These are phyloP conservation scores for Drosophila mercatorum DNA, from an alignment of 2,888 invertebrate species.

Conservation along the genomic window DNA sequence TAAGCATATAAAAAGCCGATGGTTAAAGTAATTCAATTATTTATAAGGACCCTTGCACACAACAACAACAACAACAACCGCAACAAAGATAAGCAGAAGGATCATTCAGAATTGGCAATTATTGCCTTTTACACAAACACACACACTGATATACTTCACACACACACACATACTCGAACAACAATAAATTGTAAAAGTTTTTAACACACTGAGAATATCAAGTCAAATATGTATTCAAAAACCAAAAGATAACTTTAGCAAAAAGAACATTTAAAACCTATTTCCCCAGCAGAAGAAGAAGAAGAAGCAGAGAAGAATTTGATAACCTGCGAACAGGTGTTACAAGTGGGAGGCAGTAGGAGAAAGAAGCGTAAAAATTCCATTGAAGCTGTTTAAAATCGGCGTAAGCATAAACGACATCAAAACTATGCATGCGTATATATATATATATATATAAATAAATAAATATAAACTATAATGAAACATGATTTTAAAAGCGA, in stretches of 20 bases:
- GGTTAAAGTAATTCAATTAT: slow-evolving; percentile 71
- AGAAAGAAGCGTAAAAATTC: slow-evolving; percentile 26
- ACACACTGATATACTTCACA: slow-evolving; percentile 16
- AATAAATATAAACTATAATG: slow-evolving; percentile 56
- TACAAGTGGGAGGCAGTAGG: slow-evolving; percentile 24
- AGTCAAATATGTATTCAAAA: slow-evolving; percentile 46
- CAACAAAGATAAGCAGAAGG: slow-evolving; percentile 23
- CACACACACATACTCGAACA: slow-evolving; percentile 33
- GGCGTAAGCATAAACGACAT: slow-evolving; percentile 53
- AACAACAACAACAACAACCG: slow-evolving; percentile 31
- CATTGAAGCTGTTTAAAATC: slow-evolving; percentile 52
- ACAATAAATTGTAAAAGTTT: slow-evolving; percentile 64
- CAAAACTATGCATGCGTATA: slow-evolving; percentile 47
- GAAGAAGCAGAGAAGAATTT: slow-evolving; percentile 27
- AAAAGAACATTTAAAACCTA: slow-evolving; percentile 58
- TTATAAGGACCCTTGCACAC: slow-evolving; percentile 64
- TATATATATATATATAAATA: slow-evolving; percentile 20
- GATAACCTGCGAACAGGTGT: slow-evolving; percentile 41
- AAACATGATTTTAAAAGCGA: slow-evolving; percentile 73
- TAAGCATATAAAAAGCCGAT: slow-evolving; percentile 62
- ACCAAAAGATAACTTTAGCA: slow-evolving; percentile 52
- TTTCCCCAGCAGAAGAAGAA: slow-evolving; percentile 28
- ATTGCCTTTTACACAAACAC: slow-evolving; percentile 37
- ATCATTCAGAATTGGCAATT: slow-evolving; percentile 54
- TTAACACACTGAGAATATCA: slow-evolving; percentile 37